Evolutionary conservation across 1,140 invertebrate genomes (phyloP), one percentile per base, ranked within the genome.

Genomic region (Drosophila orosa): DNA sequence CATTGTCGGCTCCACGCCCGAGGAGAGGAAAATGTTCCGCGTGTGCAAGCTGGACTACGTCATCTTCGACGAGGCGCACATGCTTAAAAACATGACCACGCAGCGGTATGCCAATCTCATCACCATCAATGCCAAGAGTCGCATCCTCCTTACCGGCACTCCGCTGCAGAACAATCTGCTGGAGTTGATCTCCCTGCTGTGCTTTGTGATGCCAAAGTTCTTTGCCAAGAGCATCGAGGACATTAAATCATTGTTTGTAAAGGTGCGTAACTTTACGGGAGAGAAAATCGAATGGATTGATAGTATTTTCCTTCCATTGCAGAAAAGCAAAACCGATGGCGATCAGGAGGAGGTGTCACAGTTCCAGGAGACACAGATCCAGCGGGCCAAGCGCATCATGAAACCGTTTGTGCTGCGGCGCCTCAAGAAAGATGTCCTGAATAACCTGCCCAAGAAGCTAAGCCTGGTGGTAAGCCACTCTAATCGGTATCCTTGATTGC

Each of bases 71-170:
- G 98, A 99, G 92, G 98, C 98, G 1, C 98, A 99, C 85, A 98
- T 99, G 97, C 92, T 99, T 8, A 99, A 99, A 92, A 99, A 99
- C 92, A 99, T 99, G 97, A 95, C 95, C 37, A 98, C 98, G 6
- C 94, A 96, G 67, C 93, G 98, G 81, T 99, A 98, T 86, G 95
- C 97, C 80, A 96, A 97, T 91, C 93, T 99, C 13, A 95, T 98
- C 79, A 95, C 95, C 82, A 97, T 99, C 44, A 97, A 96, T 95
- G 96, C 97, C 5, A 94, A 95, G 80, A 95, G 96, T 92, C 94
- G 97, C 35, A 94, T 98, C 25, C 92, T 99, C 13, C 92, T 99
- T 29, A 99, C 98, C 1, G 98, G 98, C 9, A 99, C 98, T 1
- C 98, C 98, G 0, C 91, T 99, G 9, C 98, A 99, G 93, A 99